A percentile compares a stretch with the other conserved stretches of the same genome.
These are phyloP conservation scores for Julus scandinavius DNA, from an alignment of 2,888 invertebrate species.

Conservation along the genomic window DNA sequence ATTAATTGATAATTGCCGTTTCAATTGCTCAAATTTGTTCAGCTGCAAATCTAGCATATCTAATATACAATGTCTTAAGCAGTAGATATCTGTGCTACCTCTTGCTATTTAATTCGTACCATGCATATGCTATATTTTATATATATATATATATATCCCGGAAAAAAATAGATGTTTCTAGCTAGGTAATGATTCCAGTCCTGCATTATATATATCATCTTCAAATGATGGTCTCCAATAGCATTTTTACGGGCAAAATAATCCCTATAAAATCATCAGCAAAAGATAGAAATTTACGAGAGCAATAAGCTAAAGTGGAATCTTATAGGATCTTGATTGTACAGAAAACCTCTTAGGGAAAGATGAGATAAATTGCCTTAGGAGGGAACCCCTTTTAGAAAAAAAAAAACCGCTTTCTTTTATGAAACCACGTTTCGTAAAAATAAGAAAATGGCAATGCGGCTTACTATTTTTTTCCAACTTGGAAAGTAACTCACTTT, in stretches of 20 bases:
- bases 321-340: slow-evolving; percentile 46
- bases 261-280: slow-evolving; percentile 46
- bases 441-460: slow-evolving; percentile 4
- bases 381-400: neutral
- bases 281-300: slow-evolving; percentile 43
- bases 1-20: no score
- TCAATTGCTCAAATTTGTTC: no score
- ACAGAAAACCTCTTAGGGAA: slow-evolving; percentile 45
- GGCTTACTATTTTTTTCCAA: slow-evolving; percentile 29
- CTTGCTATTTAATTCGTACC: neutral
- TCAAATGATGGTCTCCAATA: slow-evolving; percentile 37
- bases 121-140: no score
- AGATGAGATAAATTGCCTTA: slow-evolving; percentile 29
- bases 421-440: slow-evolving; percentile 24
- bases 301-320: slow-evolving; percentile 45
- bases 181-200: slow-evolving; percentile 8
- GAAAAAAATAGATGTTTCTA: neutral
- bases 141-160: neutral
- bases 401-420: slow-evolving; percentile 18
- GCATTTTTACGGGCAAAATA: slow-evolving; percentile 36
- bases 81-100: no score
- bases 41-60: no score
- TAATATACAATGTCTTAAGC: no score
- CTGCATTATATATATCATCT: slow-evolving; percentile 43
- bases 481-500: neutral